Evolutionary conservation across 1,140 invertebrate species (phyloP), one percentile per base, ranked within the genome.

Genomic region (Microplitis demolitor): DNA sequence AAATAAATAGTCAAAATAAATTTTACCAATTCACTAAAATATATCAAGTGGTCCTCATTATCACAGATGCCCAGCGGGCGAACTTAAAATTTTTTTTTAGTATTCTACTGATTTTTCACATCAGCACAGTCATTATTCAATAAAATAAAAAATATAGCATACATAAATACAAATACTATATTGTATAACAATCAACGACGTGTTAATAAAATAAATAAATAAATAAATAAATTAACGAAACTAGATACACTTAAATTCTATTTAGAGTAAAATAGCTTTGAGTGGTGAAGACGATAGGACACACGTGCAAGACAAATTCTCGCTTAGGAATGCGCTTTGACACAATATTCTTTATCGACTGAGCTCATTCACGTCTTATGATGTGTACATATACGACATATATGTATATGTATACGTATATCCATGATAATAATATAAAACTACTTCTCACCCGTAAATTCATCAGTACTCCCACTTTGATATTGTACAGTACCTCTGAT

Each of bases 281-380:
- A 31, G 54, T 13, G 53, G 56, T 61, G 51, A 69, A 33, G n/a
- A 13, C 54, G 24, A 9, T 35, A 39, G 54, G 34, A 58, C 16
- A 69, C 45, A 50, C 8, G n/a, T 24, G 45, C 62, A 64, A 64
- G 24, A 64, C 39, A 37, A 64, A 64, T 64, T 50, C 66, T 54
- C 66, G 66, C 66, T 50, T 33, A 9, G 14, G 14, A 50, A 50
- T 50, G 35, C 33, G 34, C 31, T 16, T 33, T 56, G 31, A 54
- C 13, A 64, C 39, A 45, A 45, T 54, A 24, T 61, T 69, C 16
- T 61, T 69, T 69, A 69, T 58, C 68, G 58, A 69, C 56, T 69
- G 54, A 45, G 58, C 53, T 56, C 39, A 45, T 45, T 45, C 39
- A 45, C 39, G 16, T 61, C 11, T 24, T 61, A 4, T 13, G 11